Evolutionary conservation across 2,113 vertebrate genomes (phyloP).

Genomic region (Meleagris gallopavo): DNA sequence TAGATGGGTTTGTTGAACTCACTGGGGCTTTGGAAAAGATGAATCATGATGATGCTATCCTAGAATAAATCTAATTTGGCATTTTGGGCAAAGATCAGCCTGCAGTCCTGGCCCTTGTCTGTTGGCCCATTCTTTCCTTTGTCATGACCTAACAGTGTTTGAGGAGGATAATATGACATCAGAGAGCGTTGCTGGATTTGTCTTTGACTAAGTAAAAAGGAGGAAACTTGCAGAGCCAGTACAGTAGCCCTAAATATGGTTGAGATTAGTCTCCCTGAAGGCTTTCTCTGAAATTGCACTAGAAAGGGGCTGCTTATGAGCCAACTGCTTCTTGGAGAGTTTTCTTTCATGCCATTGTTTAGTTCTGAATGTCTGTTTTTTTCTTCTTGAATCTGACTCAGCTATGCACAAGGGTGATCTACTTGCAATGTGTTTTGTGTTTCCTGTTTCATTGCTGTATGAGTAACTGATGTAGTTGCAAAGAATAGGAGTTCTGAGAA

Average conservation of each 20-base stretch:
- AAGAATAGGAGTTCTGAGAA: neutral
- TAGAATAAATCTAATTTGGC: neutral
- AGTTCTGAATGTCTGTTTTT: neutral
- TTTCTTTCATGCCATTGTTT: conserved; percentile 7
- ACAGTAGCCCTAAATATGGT: neutral
- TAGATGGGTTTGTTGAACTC: neutral
- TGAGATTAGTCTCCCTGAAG: neutral
- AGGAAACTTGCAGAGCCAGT: neutral
- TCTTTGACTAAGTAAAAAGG: neutral
- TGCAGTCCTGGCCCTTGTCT: neutral
- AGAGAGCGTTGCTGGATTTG: neutral
- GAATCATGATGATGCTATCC: neutral
- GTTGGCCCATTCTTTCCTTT: neutral
- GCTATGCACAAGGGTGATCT: neutral
- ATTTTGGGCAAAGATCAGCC: neutral
- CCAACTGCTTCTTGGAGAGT: neutral
- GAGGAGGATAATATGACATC: neutral
- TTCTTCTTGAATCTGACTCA: neutral
- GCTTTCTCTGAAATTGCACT: neutral
- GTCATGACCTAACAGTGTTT: neutral
- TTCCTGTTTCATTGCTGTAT: neutral
- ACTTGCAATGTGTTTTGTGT: neutral
- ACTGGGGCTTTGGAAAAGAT: neutral
- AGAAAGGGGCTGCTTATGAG: neutral
- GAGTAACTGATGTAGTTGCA: neutral